Percentiles rank a stretch among this genome's conserved stretches.
phyloP scores from a whole-genome alignment of 2,888 invertebrate species.

The Cryptus armator region DNA sequence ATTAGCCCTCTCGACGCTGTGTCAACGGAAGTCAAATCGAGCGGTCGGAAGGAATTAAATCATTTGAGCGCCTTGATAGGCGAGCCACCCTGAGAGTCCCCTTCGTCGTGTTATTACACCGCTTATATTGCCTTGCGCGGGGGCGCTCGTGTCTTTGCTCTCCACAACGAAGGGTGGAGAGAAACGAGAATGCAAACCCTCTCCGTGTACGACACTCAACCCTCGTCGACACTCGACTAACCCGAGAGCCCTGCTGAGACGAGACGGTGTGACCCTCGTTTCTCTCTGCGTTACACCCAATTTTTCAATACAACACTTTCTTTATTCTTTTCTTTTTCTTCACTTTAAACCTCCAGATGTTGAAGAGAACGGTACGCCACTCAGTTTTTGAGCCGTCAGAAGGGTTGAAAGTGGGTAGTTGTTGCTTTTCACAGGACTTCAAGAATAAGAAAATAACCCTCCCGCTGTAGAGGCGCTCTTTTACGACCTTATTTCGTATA shows the following conservation, averaged over 20 bases:
- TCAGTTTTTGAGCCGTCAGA: background rate
- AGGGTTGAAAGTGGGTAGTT: conserved; percentile 7
- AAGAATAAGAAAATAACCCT: conserved; percentile 16
- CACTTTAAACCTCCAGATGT: too few species aligned
- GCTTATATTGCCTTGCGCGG: conserved; percentile 29
- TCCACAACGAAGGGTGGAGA: background rate
- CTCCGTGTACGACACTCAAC: conserved; percentile 1
- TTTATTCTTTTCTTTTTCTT: too few species aligned
- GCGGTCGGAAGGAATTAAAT: conserved; percentile 66
- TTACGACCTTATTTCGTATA: conserved; percentile 31
- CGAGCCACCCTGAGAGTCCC: conserved; percentile 12
- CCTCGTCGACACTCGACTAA: conserved; percentile 59
- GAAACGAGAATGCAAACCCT: conserved; percentile 54
- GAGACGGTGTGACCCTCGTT: conserved; percentile 12
- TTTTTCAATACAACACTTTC: background rate
- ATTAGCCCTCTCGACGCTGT: conserved; percentile 8
- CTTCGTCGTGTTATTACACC: background rate
- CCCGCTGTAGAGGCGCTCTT: background rate
- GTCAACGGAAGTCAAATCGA: conserved; percentile 56
- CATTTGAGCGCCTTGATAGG: conserved; percentile 54
- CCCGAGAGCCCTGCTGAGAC: conserved; percentile 47
- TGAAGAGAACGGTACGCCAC: background rate
- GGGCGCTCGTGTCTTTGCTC: background rate
- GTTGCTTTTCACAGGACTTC: background rate
- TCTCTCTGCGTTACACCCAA: conserved; percentile 11